Conservation (phyloP, 2,888 invertebrate genomes). For the Cantharis rustica region DNA sequence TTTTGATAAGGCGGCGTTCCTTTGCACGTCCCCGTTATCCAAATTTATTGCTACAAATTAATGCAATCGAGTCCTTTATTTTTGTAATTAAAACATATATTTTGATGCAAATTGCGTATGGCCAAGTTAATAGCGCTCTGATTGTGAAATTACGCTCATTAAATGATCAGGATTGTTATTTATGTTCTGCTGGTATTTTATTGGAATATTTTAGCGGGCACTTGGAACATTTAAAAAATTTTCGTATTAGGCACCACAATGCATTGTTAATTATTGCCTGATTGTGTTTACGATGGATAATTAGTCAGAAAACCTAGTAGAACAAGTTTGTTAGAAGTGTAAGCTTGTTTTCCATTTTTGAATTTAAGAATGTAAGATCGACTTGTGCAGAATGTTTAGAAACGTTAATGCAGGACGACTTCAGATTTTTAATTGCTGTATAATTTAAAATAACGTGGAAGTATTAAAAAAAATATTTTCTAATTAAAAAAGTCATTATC, state of each 20-base stretch:
- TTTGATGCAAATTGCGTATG: not conserved
- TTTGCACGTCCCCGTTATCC: not conserved
- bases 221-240: not conserved
- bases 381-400: not conserved
- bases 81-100: not conserved
- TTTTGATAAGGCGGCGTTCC: constrained; percentile 8
- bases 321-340: constrained; percentile 21
- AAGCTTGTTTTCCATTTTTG: constrained; percentile 10
- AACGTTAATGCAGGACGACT: not conserved
- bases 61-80: not conserved
- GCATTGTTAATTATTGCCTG: constrained; percentile 16
- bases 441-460: not conserved
- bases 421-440: not conserved
- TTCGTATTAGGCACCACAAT: constrained; percentile 11
- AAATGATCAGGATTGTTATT: not conserved
- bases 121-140: not conserved
- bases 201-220: not conserved
- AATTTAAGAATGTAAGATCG: not conserved
- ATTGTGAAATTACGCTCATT: not conserved
- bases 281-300: constrained; percentile 20
- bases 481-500: not conserved
- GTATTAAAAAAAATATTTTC: not conserved
- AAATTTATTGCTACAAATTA: not conserved
- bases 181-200: not conserved
- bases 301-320: constrained; percentile 13